Evolutionary conservation across 2,888 invertebrate genomes (phyloP), one percentile per base, ranked within the genome.

Genomic region (Mythimna impura): DNA sequence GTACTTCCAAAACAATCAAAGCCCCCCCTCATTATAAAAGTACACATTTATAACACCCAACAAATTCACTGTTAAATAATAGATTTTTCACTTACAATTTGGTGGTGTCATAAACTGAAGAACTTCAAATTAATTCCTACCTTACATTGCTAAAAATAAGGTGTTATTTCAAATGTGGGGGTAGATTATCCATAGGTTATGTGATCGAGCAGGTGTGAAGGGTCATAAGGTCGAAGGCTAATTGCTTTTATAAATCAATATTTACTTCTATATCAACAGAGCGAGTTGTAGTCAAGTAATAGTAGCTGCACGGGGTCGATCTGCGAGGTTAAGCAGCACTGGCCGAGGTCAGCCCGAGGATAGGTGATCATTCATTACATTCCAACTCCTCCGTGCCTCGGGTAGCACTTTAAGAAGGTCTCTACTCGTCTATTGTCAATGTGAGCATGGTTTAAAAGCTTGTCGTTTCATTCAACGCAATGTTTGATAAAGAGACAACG

Each of bases 201-300:
- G 81, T 72, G 83, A 81, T 47, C 75, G 8, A 14, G 14, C 81
- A 80, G 81, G 71, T 67, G 72, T 40, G 14, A 61, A 17, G 55
- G 80, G 68, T 68, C 81, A 30, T 60, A 71, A 69, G 83, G 83
- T 67, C 55, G 65, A 9, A 66, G 58, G 70, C 10, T 83, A 83
- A 81, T 81, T 81, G 22, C 76, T 71, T 79, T 75, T 62, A 20
- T 47, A 81, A 72, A 81, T 83, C 84, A 81, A 81, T 82, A 78
- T 82, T 82, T 84, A 72, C 63, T 78, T 66, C 25, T 50, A 50
- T 60, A 57, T 66, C 66, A n/a, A 58, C 58, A 10, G 47, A 50
- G 50, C 50, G n/a, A n/a, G 50, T 52, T n/a, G 50, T 52, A n/a
- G 50, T 9, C 5, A 17, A 52, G n/a, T 52, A n/a, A 9, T 50